phyloP scores from a whole-genome alignment of 2,888 invertebrate genomes.

The Anticlea derivata region DNA sequence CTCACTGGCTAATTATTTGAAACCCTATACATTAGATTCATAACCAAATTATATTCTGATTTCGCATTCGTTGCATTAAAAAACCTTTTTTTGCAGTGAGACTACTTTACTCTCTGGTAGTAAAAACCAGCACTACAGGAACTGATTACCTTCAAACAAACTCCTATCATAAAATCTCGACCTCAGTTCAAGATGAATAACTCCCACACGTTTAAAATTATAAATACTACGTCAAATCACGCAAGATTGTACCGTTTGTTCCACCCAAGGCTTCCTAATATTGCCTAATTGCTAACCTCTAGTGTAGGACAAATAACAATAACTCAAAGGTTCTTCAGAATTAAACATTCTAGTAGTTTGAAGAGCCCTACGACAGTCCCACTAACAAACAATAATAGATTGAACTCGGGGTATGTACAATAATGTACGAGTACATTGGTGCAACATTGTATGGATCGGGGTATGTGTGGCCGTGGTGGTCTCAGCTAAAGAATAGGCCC shows the following conservation, averaged over 20 bases:
- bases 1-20: too few relatives aligned
- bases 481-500: too few relatives aligned
- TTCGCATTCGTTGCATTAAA: background rate
- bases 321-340: constrained; percentile 43
- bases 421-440: too few relatives aligned
- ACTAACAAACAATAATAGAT: constrained; percentile 22
- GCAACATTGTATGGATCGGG: too few relatives aligned
- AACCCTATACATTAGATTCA: too few relatives aligned
- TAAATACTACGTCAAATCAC: constrained; percentile 38
- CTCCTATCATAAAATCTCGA: constrained; percentile 11
- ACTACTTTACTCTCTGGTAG: too few relatives aligned
- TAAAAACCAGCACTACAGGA: background rate
- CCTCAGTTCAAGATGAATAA: constrained; percentile 15
- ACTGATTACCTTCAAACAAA: constrained; percentile 15
- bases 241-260: constrained; percentile 29
- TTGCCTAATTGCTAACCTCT: constrained; percentile 74
- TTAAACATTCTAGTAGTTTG: background rate
- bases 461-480: too few relatives aligned
- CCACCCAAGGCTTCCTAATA: constrained; percentile 66
- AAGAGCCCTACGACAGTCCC: background rate
- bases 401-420: too few relatives aligned
- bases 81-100: too few relatives aligned
- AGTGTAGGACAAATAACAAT: constrained; percentile 61
- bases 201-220: constrained; percentile 31
- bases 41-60: too few relatives aligned